Conservation (phyloP, 2,888 invertebrate species). For the Agriopis aurantiaria region DNA sequence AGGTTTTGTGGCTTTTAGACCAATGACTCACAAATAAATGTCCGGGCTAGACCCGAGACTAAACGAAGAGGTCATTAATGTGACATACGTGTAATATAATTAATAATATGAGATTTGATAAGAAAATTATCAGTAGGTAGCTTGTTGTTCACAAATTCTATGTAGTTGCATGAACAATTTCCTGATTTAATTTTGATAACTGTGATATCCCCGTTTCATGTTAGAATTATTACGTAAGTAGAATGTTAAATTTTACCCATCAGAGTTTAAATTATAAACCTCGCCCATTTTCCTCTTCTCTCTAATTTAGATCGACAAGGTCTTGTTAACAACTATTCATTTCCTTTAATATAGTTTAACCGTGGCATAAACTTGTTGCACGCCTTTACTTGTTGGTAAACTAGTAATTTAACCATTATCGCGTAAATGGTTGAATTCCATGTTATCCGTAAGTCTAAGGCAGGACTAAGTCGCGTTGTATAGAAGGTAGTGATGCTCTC, state of each 20-base stretch:
- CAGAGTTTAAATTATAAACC: neutral
- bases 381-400: conserved; percentile 50
- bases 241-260: neutral
- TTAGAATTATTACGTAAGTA: neutral
- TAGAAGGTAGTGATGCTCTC: conserved; percentile 45
- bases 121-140: neutral
- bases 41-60: too few relatives aligned
- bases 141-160: neutral
- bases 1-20: too few relatives aligned
- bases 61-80: too few relatives aligned
- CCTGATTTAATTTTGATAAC: neutral
- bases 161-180: neutral
- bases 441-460: conserved; percentile 47
- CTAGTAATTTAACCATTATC: conserved; percentile 68
- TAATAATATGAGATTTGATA: neutral
- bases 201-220: neutral
- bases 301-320: conserved; percentile 22
- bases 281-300: neutral
- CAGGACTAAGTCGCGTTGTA: neutral
- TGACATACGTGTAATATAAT: neutral
- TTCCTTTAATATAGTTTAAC: conserved; percentile 45
- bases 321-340: conserved; percentile 39
- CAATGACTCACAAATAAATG: too few relatives aligned
- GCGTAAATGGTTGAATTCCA: conserved; percentile 59
- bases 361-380: conserved; percentile 41